Evolutionary conservation across 1,140 invertebrate species (phyloP).

Genomic region (Diorhabda elongata): DNA sequence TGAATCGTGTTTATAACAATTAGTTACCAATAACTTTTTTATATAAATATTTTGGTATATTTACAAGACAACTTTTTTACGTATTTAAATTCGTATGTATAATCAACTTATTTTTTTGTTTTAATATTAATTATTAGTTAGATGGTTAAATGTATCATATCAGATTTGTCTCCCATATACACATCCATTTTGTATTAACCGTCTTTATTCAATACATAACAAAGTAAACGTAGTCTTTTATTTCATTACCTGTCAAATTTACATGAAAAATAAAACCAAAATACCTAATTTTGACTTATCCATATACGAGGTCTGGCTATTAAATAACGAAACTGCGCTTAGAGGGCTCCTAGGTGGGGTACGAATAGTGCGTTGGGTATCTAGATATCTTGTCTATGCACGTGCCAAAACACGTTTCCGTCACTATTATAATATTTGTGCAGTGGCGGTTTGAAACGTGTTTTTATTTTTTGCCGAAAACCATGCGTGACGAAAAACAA

Average conservation of each 20-base stretch:
- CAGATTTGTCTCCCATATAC: constrained; percentile 19
- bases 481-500: too few relatives aligned
- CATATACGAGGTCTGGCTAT: too few relatives aligned
- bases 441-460: too few relatives aligned
- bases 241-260: neutral
- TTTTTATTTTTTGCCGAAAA: too few relatives aligned
- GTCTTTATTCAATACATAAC: constrained; percentile 19
- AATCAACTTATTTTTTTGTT: constrained; percentile 6
- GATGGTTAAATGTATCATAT: constrained; percentile 21
- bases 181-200: constrained; percentile 22
- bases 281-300: too few relatives aligned
- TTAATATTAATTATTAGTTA: constrained; percentile 15
- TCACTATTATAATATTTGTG: too few relatives aligned
- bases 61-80: constrained; percentile 17
- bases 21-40: constrained; percentile 21
- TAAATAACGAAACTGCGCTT: too few relatives aligned
- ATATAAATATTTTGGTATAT: constrained; percentile 24
- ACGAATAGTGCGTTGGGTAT: too few relatives aligned
- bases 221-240: neutral
- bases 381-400: too few relatives aligned
- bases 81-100: constrained; percentile 17
- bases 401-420: too few relatives aligned
- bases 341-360: too few relatives aligned
- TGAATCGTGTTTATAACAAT: constrained; percentile 8
- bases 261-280: neutral